Conservation (phyloP, 2,797 vertebrate species). For the Peromyscus eremicus region DNA sequence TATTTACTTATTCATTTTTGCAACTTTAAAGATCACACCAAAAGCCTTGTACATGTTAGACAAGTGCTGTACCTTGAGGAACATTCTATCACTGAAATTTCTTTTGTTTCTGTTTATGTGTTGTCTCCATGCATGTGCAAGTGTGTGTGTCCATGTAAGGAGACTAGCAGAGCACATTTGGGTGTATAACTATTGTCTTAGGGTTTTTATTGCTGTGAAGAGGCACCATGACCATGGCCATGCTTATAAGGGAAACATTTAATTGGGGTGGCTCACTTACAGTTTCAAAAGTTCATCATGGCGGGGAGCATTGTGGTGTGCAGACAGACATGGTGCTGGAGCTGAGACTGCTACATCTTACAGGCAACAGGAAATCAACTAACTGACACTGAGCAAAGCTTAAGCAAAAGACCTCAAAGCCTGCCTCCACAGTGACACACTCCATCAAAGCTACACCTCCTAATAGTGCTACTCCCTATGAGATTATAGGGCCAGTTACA, state of each 20-base stretch:
- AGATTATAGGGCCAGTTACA: neutral
- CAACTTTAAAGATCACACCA: neutral
- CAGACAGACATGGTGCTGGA: neutral
- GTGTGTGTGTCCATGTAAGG: neutral
- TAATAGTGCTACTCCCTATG: neutral
- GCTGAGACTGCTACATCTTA: neutral
- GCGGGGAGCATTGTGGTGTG: neutral
- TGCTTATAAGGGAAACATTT: neutral
- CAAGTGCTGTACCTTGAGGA: neutral
- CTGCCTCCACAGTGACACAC: neutral
- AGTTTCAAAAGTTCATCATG: neutral
- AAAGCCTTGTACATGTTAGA: neutral
- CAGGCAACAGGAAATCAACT: neutral
- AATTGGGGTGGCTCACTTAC: neutral
- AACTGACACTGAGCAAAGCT: neutral
- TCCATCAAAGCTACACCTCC: neutral
- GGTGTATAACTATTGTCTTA: neutral
- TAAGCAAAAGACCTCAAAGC: neutral
- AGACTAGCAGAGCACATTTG: neutral
- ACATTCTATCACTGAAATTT: neutral
- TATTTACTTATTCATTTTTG: neutral
- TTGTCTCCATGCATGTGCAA: neutral
- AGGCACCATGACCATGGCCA: neutral
- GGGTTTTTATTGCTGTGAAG: neutral
- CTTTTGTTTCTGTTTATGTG: neutral